Evolutionary conservation across 2,888 invertebrate species (phyloP).

Genomic region (Ornithoptera priamus): DNA sequence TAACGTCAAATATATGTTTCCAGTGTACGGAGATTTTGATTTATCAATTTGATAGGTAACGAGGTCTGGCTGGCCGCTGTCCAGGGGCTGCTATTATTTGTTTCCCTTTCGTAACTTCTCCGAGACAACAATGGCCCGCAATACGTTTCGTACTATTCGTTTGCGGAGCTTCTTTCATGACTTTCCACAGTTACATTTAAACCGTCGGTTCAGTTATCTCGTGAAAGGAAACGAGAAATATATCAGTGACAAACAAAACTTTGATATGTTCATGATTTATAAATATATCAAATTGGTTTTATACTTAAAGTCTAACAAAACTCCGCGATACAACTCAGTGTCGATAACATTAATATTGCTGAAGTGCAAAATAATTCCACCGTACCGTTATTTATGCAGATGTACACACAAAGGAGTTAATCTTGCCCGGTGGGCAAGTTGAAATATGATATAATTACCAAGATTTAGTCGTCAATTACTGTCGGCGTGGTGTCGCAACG

Average conservation of each 20-base stretch:
- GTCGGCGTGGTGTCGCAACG: conserved; percentile 39
- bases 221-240: conserved; percentile 1
- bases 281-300: neutral
- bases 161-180: conserved; percentile 31
- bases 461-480: conserved; percentile 59
- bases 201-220: conserved; percentile 23
- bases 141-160: conserved; percentile 30
- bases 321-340: neutral
- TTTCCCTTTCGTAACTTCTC: conserved; percentile 25
- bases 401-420: conserved; percentile 45
- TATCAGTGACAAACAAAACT: neutral
- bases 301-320: neutral
- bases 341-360: neutral
- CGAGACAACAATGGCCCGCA: conserved; percentile 26
- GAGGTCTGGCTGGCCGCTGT: conserved; percentile 17
- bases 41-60: conserved; percentile 23
- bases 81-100: conserved; percentile 23
- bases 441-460: conserved; percentile 63
- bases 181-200: conserved; percentile 27
- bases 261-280: neutral
- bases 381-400: conserved; percentile 7
- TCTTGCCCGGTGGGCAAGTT: conserved; percentile 41
- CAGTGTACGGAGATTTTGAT: conserved; percentile 19
- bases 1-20: conserved; percentile 1
- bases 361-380: conserved; percentile 14